Evolutionary conservation across 2,888 invertebrate genomes (phyloP), one percentile per base, ranked within the genome.

Genomic region (Nasonia oneida): DNA sequence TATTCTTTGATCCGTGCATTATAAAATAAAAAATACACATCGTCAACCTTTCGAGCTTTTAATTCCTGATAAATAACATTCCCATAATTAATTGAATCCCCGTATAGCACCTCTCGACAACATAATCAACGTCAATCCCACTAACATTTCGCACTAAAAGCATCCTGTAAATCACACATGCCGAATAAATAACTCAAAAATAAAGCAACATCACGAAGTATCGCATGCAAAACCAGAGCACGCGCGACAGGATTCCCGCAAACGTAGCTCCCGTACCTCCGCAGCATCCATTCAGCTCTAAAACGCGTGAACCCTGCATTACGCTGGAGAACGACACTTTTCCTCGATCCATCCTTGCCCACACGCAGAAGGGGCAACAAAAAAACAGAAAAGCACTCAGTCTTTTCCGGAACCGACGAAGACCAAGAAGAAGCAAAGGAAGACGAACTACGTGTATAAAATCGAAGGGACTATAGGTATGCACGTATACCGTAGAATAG

Each of bases 401-500:
- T 67, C 67, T 14, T 2, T 15, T 29, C 67, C 67, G 33, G n/a
- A 8, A 61, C 5, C n/a, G 57, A 23, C 57, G n/a, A 57, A 0
- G 57, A 61, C 4, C 2, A n/a, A 57, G 57, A 57, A 18, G 57
- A 57, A 23, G 61, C 18, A 61, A 23, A 61, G 61, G 61, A 61
- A 61, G 61, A 61, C 23, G 33, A 67, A 67, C 29, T 67, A 29
- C 67, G 67, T 67, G 42, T 23, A n/a, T 29, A 67, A 67, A 67
- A 67, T 67, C 67, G 29, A 37, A 29, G 67, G 12, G 67, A 67
- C 33, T 53, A n/a, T 23, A 61, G 8, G 8, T 61, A n/a, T n/a
- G 6, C n/a, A 61, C 10, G 23, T n/a, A n/a, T 57, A 6, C 57
- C 8, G 8, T 61, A 61, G 57, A 61, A 61, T 61, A 23, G 57